Evolutionary conservation across 2,888 invertebrate species (phyloP).

Genomic region (Lottia gigantea): DNA sequence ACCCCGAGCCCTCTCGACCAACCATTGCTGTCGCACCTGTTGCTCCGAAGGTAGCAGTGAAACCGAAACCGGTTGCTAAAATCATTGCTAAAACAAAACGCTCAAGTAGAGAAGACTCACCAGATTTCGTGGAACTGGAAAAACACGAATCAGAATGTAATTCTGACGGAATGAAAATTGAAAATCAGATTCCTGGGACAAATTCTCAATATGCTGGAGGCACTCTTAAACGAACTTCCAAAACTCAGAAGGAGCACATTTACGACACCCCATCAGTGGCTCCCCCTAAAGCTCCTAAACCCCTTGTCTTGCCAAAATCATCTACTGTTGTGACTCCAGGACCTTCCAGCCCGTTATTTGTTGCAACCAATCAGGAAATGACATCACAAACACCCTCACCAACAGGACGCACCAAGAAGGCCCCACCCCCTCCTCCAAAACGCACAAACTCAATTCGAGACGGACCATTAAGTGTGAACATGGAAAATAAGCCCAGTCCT

Average conservation of each 20-base stretch:
- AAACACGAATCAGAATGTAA: constrained; percentile 52
- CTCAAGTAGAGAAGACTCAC: constrained; percentile 52
- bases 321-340: constrained; percentile 24
- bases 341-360: constrained; percentile 37
- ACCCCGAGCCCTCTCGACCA: constrained; percentile 10
- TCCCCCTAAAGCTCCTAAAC: constrained; percentile 38
- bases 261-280: constrained; percentile 52
- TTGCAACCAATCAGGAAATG: constrained; percentile 41
- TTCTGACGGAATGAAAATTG: constrained; percentile 43
- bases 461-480: constrained; percentile 21
- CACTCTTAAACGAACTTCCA: constrained; percentile 21
- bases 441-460: constrained; percentile 68
- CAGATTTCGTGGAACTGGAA: constrained; percentile 53
- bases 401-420: constrained; percentile 57
- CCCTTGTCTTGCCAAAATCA: constrained; percentile 31
- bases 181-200: constrained; percentile 6
- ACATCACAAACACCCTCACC: constrained; percentile 42
- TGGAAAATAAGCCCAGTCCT: constrained; percentile 1
- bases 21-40: constrained; percentile 72
- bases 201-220: constrained; percentile 16
- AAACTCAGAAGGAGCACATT: constrained; percentile 40
- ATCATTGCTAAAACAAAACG: constrained; percentile 59
- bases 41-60: constrained; percentile 84
- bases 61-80: constrained; percentile 68
- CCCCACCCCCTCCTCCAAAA: constrained; percentile 71